Conservation (phyloP, 2,888 invertebrate genomes). For the Platynereis dumerilii region DNA sequence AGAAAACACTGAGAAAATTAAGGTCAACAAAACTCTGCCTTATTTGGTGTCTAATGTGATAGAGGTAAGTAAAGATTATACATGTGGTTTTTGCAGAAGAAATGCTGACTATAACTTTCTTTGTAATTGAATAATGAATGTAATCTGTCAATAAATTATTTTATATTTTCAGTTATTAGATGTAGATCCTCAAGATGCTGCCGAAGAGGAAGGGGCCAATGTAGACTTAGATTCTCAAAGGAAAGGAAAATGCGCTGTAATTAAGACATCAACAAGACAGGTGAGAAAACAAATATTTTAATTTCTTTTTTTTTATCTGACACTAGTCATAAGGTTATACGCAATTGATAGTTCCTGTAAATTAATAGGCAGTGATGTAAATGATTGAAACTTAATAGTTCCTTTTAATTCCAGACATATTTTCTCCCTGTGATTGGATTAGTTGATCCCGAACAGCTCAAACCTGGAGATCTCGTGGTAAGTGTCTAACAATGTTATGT, state of each 20-base stretch:
- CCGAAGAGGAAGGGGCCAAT: slow-evolving; percentile 90
- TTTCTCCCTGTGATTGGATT: slow-evolving; percentile 98
- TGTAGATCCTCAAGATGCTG: slow-evolving; percentile 97
- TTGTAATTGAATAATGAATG: too few relatives aligned
- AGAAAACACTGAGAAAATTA: slow-evolving; percentile 98
- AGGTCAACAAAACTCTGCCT: slow-evolving; percentile 98
- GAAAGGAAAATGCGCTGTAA: slow-evolving; percentile 99
- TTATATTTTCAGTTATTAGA: slow-evolving; percentile 75
- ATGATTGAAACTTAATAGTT: not conserved
- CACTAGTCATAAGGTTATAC: not conserved
- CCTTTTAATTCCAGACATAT: slow-evolving; percentile 77
- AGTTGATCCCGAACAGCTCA: slow-evolving; percentile 95
- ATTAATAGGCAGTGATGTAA: not conserved
- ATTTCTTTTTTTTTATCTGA: not conserved
- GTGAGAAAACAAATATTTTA: slow-evolving; percentile 48
- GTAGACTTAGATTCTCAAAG: slow-evolving; percentile 97
- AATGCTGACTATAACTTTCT: too few relatives aligned
- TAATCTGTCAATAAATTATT: too few relatives aligned
- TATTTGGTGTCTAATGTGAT: slow-evolving; percentile 99
- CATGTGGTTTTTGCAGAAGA: too few relatives aligned
- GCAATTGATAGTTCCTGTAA: too few relatives aligned
- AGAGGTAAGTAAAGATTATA: slow-evolving; percentile 68
- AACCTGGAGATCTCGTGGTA: slow-evolving; percentile 84
- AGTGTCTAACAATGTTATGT: slow-evolving; percentile 30
- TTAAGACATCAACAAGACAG: slow-evolving; percentile 95